Conservation (phyloP, 92 coral and sea anemone species). For the Epizoanthus illoricatus region DNA sequence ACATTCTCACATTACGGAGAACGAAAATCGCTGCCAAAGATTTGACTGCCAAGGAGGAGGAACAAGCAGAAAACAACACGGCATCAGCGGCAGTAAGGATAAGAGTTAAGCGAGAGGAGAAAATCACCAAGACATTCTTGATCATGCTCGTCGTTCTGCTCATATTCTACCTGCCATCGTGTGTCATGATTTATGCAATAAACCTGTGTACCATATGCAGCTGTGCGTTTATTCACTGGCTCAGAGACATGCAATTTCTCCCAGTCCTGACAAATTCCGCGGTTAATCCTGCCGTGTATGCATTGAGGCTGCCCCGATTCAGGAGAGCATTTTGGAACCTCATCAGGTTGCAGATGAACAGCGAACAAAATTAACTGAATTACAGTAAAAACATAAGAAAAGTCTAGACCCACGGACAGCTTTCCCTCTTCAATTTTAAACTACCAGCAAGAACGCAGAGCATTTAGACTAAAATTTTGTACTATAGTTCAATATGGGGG, state of each 20-base stretch:
- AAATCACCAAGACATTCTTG: conserved; percentile 70
- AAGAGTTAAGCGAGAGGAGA: conserved; percentile 53
- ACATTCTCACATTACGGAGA: conserved; percentile 41
- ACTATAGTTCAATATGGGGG: no score
- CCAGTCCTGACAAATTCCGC: conserved; percentile 69
- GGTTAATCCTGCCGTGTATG: conserved; percentile 69
- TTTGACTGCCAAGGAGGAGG: background rate
- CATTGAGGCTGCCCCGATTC: conserved; percentile 48
- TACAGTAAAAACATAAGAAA: no score
- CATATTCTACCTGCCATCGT: conserved; percentile 68
- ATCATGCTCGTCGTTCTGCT: conserved; percentile 65
- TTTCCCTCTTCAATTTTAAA: no score
- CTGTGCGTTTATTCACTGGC: conserved; percentile 67
- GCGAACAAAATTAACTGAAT: background rate
- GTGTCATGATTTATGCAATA: conserved; percentile 62
- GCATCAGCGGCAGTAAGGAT: background rate
- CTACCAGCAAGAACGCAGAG: no score
- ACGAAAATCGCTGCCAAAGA: background rate
- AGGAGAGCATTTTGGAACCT: conserved; percentile 50
- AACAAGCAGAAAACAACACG: conserved; percentile 10
- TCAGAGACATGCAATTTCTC: conserved; percentile 67
- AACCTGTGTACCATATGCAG: conserved; percentile 67
- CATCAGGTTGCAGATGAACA: background rate
- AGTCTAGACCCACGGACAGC: no score
- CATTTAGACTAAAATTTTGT: no score